Conservation (phyloP, 2,888 invertebrate species). For the Erebia aethiops region DNA sequence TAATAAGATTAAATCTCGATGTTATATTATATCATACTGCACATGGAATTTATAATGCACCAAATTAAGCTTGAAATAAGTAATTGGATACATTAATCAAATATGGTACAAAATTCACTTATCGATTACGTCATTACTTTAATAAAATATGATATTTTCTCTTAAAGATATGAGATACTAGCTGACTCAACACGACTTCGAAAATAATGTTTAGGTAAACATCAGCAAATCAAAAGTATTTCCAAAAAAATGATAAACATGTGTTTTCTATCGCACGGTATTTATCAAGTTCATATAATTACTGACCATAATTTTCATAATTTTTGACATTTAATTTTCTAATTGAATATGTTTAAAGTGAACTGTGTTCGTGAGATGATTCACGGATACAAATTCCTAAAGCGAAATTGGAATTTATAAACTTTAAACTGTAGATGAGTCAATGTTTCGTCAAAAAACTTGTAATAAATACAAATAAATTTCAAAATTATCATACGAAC, state of each 20-base stretch:
- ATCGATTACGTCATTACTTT: not conserved
- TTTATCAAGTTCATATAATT: no score
- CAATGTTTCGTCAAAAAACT: constrained; percentile 28
- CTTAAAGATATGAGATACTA: no score
- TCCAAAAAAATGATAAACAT: no score
- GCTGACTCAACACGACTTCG: no score
- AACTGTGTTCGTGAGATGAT: constrained; percentile 10
- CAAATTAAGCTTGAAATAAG: not conserved
- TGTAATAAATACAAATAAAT: constrained; percentile 29
- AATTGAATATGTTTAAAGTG: not conserved
- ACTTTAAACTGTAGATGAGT: constrained; percentile 25
- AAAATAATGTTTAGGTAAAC: no score
- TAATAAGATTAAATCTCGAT: constrained; percentile 1
- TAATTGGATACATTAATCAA: constrained; percentile 20
- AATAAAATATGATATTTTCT: not conserved
- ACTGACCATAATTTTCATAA: no score
- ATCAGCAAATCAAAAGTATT: no score
- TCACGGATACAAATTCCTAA: constrained; percentile 30
- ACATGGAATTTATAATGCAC: constrained; percentile 25
- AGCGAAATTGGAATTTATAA: constrained; percentile 27
- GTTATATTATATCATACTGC: not conserved
- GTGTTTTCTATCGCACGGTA: no score
- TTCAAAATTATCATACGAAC: constrained; percentile 32
- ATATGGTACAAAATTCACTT: constrained; percentile 11
- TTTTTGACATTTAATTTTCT: no score